Percentiles rank a stretch among this genome's conserved stretches.
Conservation (phyloP, 2,113 vertebrate genomes). For the Circaetus cinerascens region DNA sequence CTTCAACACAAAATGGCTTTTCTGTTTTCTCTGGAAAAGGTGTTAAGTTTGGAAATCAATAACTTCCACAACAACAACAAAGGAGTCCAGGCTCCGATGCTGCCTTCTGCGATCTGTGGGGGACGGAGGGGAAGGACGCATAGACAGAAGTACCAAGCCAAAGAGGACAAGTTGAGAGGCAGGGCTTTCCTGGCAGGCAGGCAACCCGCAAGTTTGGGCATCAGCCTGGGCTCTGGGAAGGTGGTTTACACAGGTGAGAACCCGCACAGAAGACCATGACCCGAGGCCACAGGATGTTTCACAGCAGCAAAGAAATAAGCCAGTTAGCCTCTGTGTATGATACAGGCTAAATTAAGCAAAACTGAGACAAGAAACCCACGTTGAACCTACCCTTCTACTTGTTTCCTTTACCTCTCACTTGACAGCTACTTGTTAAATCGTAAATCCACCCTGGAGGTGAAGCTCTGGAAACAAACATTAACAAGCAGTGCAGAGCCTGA, state of each 20-base stretch:
- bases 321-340: background rate
- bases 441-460: background rate
- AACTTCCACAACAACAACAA: background rate
- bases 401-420: background rate
- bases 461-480: background rate
- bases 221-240: background rate
- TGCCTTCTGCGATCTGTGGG: rapidly evolving
- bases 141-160: rapidly evolving
- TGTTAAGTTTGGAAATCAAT: background rate
- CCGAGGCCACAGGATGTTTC: background rate
- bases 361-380: background rate
- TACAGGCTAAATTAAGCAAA: background rate
- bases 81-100: background rate
- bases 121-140: background rate
- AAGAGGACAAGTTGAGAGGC: background rate
- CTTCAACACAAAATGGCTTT: background rate
- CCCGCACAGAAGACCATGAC: background rate
- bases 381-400: background rate
- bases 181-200: background rate
- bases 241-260: background rate
- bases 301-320: background rate
- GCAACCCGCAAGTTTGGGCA: rapidly evolving
- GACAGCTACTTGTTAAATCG: rapidly evolving
- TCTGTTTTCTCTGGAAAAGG: background rate
- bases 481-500: background rate